Conservation (phyloP, 2,888 invertebrate genomes). For the Cremastinae sp. region DNA sequence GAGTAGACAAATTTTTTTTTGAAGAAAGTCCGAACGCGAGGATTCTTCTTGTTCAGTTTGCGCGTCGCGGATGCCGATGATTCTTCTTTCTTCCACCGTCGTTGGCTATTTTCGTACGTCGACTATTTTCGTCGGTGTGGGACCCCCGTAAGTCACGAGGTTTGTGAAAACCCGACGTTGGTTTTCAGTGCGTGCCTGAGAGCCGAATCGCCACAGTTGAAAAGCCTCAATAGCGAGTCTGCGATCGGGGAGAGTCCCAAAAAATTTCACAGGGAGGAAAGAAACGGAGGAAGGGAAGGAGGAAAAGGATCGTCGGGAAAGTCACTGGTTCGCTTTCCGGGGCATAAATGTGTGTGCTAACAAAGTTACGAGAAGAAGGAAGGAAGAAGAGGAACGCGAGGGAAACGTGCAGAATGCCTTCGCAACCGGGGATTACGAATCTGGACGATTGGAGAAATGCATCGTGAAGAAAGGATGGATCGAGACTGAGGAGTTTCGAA, state of each 20-base stretch:
- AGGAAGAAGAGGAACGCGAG: slow-evolving; percentile 21
- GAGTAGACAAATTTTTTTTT: not conserved
- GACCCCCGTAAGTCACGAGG: slow-evolving; percentile 73
- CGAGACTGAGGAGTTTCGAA: not conserved
- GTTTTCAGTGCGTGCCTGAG: slow-evolving; percentile 75
- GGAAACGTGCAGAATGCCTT: not conserved
- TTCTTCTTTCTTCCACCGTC: slow-evolving; percentile 71
- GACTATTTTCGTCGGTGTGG: slow-evolving; percentile 62
- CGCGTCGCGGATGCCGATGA: slow-evolving; percentile 62
- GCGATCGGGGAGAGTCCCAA: slow-evolving; percentile 54
- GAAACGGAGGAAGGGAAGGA: not conserved
- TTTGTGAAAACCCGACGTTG: slow-evolving; percentile 63
- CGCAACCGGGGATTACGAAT: slow-evolving; percentile 11
- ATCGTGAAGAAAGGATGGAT: slow-evolving; percentile 1
- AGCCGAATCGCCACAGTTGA: slow-evolving; percentile 75
- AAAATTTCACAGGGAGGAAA: not conserved
- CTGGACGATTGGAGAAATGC: slow-evolving; percentile 15
- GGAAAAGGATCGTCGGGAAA: slow-evolving; percentile 15
- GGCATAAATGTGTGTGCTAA: slow-evolving; percentile 50
- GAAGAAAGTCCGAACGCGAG: slow-evolving; percentile 18
- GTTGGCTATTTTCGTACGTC: slow-evolving; percentile 71
- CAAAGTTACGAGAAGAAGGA: slow-evolving; percentile 39
- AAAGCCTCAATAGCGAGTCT: slow-evolving; percentile 66
- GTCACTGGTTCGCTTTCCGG: slow-evolving; percentile 24
- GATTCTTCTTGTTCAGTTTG: slow-evolving; percentile 44